These are phyloP conservation scores for Acrocera orbiculus DNA, from an alignment of 2,888 invertebrate species.

Conservation along the genomic window DNA sequence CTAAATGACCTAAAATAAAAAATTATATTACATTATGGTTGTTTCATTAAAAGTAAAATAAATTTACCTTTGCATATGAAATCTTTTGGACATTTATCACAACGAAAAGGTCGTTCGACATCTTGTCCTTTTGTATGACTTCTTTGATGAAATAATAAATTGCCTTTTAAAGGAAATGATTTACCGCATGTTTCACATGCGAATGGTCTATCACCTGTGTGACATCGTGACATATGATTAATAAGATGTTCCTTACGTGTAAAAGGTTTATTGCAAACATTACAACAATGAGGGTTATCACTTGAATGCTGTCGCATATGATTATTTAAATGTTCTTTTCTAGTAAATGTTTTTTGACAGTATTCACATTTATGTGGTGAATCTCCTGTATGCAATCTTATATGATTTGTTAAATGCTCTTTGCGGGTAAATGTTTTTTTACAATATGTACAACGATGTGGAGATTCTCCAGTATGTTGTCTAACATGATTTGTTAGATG, in stretches of 20 bases:
- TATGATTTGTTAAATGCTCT: slow-evolving; percentile 73
- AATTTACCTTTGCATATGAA: slow-evolving; percentile 64
- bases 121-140: slow-evolving; percentile 62
- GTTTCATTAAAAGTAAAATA: no score
- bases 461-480: slow-evolving; percentile 61
- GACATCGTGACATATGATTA: slow-evolving; percentile 53
- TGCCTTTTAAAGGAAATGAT: slow-evolving; percentile 69
- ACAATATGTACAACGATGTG: slow-evolving; percentile 35
- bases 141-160: slow-evolving; percentile 68
- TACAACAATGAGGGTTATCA: slow-evolving; percentile 72
- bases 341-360: slow-evolving; percentile 71
- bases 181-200: slow-evolving; percentile 74
- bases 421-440: slow-evolving; percentile 54
- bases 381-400: slow-evolving; percentile 63
- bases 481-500: slow-evolving; percentile 74
- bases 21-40: no score
- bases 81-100: slow-evolving; percentile 70
- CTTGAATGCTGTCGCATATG: slow-evolving; percentile 77
- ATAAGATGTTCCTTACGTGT: slow-evolving; percentile 74
- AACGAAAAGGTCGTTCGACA: slow-evolving; percentile 50
- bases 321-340: slow-evolving; percentile 71
- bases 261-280: slow-evolving; percentile 69
- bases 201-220: slow-evolving; percentile 65
- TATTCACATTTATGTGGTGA: slow-evolving; percentile 72
- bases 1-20: slow-evolving; percentile 41